These are phyloP conservation scores for Leptopilina drosophilae DNA, from an alignment of 2,888 invertebrate species.

Conservation along the genomic window DNA sequence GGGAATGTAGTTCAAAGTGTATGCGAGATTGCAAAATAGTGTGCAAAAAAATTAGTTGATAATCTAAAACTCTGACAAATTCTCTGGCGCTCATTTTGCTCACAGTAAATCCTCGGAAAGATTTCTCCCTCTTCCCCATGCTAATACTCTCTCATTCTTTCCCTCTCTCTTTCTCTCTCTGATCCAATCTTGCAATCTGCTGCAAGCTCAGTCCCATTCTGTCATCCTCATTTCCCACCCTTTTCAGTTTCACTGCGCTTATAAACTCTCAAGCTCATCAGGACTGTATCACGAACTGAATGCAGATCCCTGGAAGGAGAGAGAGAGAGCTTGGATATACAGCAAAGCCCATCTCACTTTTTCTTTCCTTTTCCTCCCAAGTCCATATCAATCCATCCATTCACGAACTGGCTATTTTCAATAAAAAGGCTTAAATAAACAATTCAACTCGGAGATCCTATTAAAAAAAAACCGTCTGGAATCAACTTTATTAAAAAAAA, in stretches of 20 bases:
- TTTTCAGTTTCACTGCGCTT: conserved; percentile 28
- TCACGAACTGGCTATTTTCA: conserved; percentile 2
- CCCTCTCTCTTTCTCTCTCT: neutral
- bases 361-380: conserved; percentile 6
- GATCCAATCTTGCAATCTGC: conserved; percentile 23
- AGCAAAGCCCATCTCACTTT: conserved; percentile 17
- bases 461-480: neutral
- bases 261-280: conserved; percentile 38
- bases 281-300: conserved; percentile 15
- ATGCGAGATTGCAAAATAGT: conserved; percentile 29
- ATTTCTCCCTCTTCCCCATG: neutral
- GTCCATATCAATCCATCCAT: conserved; percentile 8
- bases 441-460: neutral
- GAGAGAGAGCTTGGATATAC: conserved; percentile 1
- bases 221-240: conserved; percentile 32
- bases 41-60: conserved; percentile 23
- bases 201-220: conserved; percentile 27
- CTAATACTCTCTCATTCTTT: too few species aligned
- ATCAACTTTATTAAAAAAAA: neutral
- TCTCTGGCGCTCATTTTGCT: conserved; percentile 26
- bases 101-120: neutral
- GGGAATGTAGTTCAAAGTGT: conserved; percentile 25
- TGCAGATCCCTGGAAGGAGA: conserved; percentile 19
- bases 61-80: conserved; percentile 26
- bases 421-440: conserved; percentile 17